A percentile compares a stretch with the other conserved stretches of the same genome.
Evolutionary conservation across 2,888 invertebrate species (phyloP).

Genomic region (Hirtodrosophila confusa): DNA sequence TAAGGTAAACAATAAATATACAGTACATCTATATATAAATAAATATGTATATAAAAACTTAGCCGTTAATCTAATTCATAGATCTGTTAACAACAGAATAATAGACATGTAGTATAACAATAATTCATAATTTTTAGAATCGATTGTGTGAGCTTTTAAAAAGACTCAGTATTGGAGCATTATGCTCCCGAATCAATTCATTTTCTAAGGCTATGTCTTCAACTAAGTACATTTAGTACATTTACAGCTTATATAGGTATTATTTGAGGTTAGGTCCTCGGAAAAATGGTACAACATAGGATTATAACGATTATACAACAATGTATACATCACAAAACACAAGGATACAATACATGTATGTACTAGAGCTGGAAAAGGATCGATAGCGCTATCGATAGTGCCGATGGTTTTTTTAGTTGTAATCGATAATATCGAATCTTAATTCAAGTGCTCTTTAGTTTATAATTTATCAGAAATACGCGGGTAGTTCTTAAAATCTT

Average conservation of each 20-base stretch:
- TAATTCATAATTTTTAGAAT: no score
- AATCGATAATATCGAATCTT: no score
- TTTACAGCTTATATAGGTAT: constrained; percentile 6
- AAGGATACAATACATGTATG: constrained; percentile 12
- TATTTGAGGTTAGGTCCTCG: constrained; percentile 34
- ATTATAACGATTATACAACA: constrained; percentile 47
- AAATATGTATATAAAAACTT: constrained; percentile 20
- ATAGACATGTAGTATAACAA: no score
- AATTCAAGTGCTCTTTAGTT: no score
- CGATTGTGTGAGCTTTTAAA: no score
- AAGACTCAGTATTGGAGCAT: no score
- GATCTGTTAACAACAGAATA: no score
- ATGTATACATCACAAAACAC: constrained; percentile 39
- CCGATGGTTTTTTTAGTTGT: no score
- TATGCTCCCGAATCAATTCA: background rate
- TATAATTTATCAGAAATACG: no score
- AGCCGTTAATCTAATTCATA: background rate
- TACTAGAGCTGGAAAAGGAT: no score
- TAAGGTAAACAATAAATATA: constrained; percentile 1
- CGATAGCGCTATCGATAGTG: no score
- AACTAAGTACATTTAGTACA: constrained; percentile 2
- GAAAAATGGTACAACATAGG: constrained; percentile 34
- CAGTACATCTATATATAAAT: constrained; percentile 1
- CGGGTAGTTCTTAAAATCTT: no score
- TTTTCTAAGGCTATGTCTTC: constrained; percentile 2